Percentiles rank a stretch among this genome's conserved stretches.
Evolutionary conservation across 2,888 invertebrate species (phyloP).

Genomic region (Tridacna gigas): DNA sequence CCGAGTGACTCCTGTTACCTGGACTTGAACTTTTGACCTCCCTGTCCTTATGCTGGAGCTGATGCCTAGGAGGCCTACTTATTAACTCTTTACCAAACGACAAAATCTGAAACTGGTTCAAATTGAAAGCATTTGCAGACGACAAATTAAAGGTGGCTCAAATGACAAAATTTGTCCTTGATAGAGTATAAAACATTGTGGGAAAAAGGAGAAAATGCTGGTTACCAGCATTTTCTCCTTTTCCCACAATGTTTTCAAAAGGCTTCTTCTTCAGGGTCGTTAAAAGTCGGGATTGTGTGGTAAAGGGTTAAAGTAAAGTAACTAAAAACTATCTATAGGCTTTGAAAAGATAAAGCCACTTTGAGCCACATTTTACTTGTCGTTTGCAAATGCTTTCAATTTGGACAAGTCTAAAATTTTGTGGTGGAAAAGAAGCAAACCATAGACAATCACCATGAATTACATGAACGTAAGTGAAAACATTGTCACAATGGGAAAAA

Average conservation of each 20-base stretch:
- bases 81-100: no score
- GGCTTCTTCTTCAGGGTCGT: no score
- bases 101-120: no score
- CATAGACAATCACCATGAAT: background rate
- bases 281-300: no score
- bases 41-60: no score
- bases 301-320: background rate
- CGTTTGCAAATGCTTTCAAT: background rate
- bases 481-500: background rate
- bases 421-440: background rate
- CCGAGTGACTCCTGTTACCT: no score
- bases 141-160: no score
- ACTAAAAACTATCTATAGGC: background rate
- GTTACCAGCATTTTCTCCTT: no score
- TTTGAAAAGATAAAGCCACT: background rate
- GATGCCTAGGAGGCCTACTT: no score
- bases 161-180: background rate
- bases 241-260: no score
- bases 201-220: constrained; percentile 4
- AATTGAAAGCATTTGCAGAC: no score
- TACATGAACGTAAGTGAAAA: background rate
- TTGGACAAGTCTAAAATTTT: background rate
- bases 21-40: no score
- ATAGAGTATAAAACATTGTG: background rate
- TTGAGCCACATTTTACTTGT: background rate